These are phyloP conservation scores for Corbicula japonica DNA, from an alignment of 2,888 invertebrate genomes.

Conservation along the genomic window DNA sequence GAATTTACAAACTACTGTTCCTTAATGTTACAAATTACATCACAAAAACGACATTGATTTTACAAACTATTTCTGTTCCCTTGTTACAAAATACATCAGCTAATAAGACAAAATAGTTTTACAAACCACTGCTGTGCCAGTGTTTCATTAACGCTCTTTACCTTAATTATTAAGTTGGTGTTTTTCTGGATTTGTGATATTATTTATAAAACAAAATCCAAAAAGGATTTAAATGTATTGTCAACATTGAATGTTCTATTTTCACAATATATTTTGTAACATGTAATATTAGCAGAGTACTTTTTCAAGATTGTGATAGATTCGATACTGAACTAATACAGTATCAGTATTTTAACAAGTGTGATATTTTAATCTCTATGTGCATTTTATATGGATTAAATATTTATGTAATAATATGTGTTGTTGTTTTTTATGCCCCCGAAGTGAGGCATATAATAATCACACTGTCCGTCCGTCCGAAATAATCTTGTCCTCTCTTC, in stretches of 20 bases:
- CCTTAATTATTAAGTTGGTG: neutral
- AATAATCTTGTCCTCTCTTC: no score
- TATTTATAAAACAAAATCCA: neutral
- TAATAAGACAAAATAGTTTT: no score
- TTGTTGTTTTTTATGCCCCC: neutral
- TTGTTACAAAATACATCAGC: no score
- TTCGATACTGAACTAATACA: neutral
- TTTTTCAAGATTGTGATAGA: constrained; percentile 15
- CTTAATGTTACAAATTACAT: no score
- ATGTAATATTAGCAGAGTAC: neutral
- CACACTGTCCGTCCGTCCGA: no score
- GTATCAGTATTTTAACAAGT: constrained; percentile 49
- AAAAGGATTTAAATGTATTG: neutral
- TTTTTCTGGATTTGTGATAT: neutral
- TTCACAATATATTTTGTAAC: neutral
- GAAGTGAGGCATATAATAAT: no score
- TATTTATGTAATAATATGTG: constrained; percentile 45
- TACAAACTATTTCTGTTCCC: no score
- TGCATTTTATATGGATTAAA: constrained; percentile 58
- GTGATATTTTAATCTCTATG: constrained; percentile 54
- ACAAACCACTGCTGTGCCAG: no score
- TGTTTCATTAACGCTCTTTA: neutral
- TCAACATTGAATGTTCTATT: neutral
- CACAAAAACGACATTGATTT: no score
- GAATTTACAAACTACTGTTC: no score